Conservation (phyloP, 2,888 invertebrate genomes). For the Zygothrica quintamaculata region DNA sequence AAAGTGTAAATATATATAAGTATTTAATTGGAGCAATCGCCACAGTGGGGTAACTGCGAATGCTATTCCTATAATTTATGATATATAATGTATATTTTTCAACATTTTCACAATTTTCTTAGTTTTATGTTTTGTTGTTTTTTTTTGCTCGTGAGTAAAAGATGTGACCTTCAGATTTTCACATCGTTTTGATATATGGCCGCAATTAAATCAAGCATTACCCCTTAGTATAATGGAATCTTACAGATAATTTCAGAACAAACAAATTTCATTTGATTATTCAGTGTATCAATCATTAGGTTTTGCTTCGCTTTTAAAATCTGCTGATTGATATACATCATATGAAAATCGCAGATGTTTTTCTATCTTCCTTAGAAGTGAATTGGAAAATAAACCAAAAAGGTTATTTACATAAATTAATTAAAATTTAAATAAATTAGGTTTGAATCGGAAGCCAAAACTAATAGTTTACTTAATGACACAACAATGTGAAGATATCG, state of each 20-base stretch:
- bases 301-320: not conserved
- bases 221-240: constrained; percentile 36
- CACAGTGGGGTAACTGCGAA: constrained; percentile 53
- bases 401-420: too few relatives aligned
- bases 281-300: constrained; percentile 65
- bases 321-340: constrained; percentile 49
- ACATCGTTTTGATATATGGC: constrained; percentile 59
- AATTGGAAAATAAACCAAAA: too few relatives aligned
- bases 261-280: constrained; percentile 27
- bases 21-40: constrained; percentile 33
- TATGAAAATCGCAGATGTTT: constrained; percentile 17
- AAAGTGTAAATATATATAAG: constrained; percentile 29
- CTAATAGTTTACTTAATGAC: too few relatives aligned
- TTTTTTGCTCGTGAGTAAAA: constrained; percentile 16
- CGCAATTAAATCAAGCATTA: constrained; percentile 51
- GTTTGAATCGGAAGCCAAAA: too few relatives aligned
- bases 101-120: too few relatives aligned
- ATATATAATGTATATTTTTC: constrained; percentile 68
- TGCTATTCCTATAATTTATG: constrained; percentile 67
- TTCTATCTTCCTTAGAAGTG: too few relatives aligned
- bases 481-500: too few relatives aligned
- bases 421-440: too few relatives aligned
- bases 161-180: constrained; percentile 49
- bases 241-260: constrained; percentile 48
- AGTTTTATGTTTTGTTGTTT: constrained; percentile 8